Evolutionary conservation across 2,797 vertebrate species (phyloP), one percentile per base, ranked within the genome.

Genomic region (Parambassis ranga): DNA sequence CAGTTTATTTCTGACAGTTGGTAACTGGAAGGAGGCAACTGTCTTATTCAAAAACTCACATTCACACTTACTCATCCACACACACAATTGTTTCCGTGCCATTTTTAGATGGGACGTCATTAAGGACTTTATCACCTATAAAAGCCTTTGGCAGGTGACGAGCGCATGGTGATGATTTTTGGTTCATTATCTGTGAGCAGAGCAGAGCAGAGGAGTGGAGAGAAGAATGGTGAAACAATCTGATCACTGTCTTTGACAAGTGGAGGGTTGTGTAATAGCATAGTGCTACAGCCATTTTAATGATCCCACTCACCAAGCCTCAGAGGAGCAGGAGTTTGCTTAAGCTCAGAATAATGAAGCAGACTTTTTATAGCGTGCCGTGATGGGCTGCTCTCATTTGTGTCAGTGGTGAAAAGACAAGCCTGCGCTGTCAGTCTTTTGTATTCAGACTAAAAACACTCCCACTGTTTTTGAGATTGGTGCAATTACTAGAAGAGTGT

Each of bases 321-420:
- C 85, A 69, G 69, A 84, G 85, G 86, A 83, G 74, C 52, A 10
- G 57, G 67, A 65, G 79, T 85, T 86, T 71, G 79, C 80, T 71
- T 82, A 81, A 87, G 79, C 82, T 77, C 14, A 10, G 78, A 80
- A 88, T 87, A 89, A 90, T 81, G 85, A 88, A 89, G 79, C 75
- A 36, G 75, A 74, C 75, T 88, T 85, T 84, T 86, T 79, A 80
- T 76, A 79, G 85, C 48, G 13, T 7, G 39, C 68, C 23, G 63
- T 63, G 68, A 77, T 37, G 74, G 75, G 64, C 71, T 32, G 42
- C 68, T 79, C 75, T 86, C 65, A 33, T 76, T 81, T 78, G 46
- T 80, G 81, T 70, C 51, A 6, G 15, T 42, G 57, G 48, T 28
- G 68, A 60, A 74, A 65, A 61, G 65, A 74, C 68, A 62, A 71